phyloP scores from a whole-genome alignment of 2,888 invertebrate species.

The Vannuccia rotundouncinata region DNA sequence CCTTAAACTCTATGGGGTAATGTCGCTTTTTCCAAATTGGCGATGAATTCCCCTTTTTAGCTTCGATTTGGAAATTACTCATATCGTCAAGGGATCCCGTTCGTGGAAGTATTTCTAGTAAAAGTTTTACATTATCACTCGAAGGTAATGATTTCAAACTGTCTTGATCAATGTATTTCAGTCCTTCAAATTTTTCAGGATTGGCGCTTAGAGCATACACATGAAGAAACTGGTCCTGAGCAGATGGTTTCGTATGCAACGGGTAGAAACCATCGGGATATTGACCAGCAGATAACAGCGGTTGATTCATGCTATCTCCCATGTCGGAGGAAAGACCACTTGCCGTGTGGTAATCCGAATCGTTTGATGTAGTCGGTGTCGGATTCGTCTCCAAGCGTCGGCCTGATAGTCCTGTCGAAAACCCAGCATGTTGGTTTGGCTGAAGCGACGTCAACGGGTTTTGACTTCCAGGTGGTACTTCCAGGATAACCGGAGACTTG shows the following conservation, averaged over 20 bases:
- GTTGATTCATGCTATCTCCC: slow-evolving; percentile 24
- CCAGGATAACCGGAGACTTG: slow-evolving; percentile 38
- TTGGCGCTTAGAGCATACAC: not conserved
- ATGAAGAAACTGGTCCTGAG: not conserved
- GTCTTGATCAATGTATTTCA: slow-evolving; percentile 52
- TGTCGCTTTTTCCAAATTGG: not conserved
- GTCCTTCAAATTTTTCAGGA: slow-evolving; percentile 45
- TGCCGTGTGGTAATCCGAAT: slow-evolving; percentile 40
- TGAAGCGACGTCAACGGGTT: slow-evolving; percentile 5
- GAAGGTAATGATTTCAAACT: slow-evolving; percentile 48
- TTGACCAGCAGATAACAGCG: not conserved
- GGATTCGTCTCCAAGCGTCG: not conserved
- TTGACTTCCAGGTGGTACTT: slow-evolving; percentile 39
- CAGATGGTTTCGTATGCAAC: not conserved
- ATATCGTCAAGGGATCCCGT: not conserved
- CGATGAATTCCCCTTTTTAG: not conserved
- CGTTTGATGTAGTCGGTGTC: slow-evolving; percentile 35
- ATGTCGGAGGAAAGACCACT: slow-evolving; percentile 36
- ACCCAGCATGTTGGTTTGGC: not conserved
- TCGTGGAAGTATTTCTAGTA: slow-evolving; percentile 42
- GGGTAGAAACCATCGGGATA: not conserved
- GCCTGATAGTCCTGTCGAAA: not conserved
- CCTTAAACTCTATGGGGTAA: not conserved
- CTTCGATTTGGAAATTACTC: not conserved
- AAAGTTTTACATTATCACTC: slow-evolving; percentile 45